Conservation (phyloP, 2,888 invertebrate genomes). For the Dasypolia templi region DNA sequence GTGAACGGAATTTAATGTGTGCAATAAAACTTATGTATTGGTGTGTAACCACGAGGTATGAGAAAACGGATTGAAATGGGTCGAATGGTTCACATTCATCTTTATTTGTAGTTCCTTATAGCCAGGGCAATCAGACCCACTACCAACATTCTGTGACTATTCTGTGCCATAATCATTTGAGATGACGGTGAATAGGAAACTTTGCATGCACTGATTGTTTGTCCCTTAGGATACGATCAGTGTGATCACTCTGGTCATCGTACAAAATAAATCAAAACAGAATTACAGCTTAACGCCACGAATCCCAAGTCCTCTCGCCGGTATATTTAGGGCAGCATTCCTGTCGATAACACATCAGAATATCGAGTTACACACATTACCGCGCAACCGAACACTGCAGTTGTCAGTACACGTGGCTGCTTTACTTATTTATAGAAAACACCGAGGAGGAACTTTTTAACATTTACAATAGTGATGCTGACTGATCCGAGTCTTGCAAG, state of each 20-base stretch:
- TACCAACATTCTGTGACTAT: neutral
- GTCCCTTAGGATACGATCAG: neutral
- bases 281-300: neutral
- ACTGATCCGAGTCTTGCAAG: neutral
- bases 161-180: too few species aligned
- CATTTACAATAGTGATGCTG: neutral
- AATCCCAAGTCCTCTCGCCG: slow-evolving; percentile 11
- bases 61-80: slow-evolving; percentile 7
- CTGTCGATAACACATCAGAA: slow-evolving; percentile 40
- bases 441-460: slow-evolving; percentile 20
- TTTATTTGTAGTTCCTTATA: neutral
- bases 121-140: too few species aligned
- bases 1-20: slow-evolving; percentile 23
- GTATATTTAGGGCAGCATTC: slow-evolving; percentile 55
- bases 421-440: slow-evolving; percentile 61
- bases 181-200: too few species aligned
- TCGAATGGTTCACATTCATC: slow-evolving; percentile 22
- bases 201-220: neutral
- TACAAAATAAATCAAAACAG: neutral
- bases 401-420: slow-evolving; percentile 46
- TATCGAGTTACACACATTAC: slow-evolving; percentile 64
- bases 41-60: slow-evolving; percentile 21
- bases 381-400: slow-evolving; percentile 45
- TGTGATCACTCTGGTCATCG: neutral
- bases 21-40: slow-evolving; percentile 31